phyloP scores from a whole-genome alignment of 2,113 vertebrate genomes.

The Scartelaos histophorus region DNA sequence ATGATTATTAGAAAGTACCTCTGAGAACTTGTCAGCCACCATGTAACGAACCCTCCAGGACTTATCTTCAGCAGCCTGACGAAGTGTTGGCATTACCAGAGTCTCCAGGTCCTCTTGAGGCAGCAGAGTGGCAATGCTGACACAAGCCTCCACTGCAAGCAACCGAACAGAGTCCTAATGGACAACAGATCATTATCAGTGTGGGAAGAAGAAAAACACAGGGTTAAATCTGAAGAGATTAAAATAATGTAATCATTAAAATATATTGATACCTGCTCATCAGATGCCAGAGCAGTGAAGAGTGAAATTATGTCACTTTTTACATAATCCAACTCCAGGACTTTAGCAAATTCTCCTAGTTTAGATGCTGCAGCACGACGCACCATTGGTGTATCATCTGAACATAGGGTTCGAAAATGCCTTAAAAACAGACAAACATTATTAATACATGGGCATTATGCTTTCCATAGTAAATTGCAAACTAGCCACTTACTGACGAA shows the following conservation, averaged over 20 bases:
- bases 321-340: conserved; percentile 88
- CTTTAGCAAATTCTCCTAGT: conserved; percentile 91
- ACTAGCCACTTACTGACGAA: conserved; percentile 83
- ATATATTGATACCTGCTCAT: conserved; percentile 82
- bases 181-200: not conserved
- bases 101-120: conserved; percentile 86
- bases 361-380: conserved; percentile 90
- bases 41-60: conserved; percentile 94
- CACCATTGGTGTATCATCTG: conserved; percentile 92
- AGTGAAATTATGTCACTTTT: conserved; percentile 92
- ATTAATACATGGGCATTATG: not conserved
- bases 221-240: not conserved
- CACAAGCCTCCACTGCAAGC: conserved; percentile 87
- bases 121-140: conserved; percentile 85
- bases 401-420: conserved; percentile 88
- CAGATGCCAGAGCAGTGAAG: conserved; percentile 88
- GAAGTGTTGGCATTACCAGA: conserved; percentile 86
- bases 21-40: conserved; percentile 92
- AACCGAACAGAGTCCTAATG: conserved; percentile 85
- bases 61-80: conserved; percentile 89
- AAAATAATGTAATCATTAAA: not conserved
- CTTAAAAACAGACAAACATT: conserved; percentile 55
- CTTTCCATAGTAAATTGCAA: not conserved
- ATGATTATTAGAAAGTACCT: conserved; percentile 68
- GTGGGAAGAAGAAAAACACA: not conserved